Evolutionary conservation across 2,113 vertebrate species (phyloP).

Genomic region (Leucosticte australis): DNA sequence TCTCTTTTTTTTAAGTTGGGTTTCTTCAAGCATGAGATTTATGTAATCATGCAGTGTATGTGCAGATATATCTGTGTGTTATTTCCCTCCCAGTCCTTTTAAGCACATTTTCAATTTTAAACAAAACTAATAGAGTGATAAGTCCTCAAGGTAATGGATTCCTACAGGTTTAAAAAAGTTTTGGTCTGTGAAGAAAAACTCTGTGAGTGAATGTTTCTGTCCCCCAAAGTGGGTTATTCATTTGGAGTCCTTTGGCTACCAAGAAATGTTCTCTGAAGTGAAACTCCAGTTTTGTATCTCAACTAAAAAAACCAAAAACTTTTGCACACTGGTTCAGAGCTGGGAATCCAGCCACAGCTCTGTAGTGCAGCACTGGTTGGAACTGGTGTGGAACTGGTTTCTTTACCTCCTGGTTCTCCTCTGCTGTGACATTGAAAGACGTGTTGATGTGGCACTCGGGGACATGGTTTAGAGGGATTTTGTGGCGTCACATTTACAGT

Average conservation of each 20-base stretch:
- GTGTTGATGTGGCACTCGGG: not conserved
- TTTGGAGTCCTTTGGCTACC: not conserved
- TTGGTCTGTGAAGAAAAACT: not conserved
- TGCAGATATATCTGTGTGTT: accelerated
- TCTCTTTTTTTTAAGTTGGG: not conserved
- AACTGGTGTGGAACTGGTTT: not conserved
- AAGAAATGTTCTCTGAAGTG: not conserved
- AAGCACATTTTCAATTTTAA: not conserved
- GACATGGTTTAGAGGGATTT: not conserved
- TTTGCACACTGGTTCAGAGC: accelerated
- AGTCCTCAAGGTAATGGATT: not conserved
- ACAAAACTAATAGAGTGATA: not conserved
- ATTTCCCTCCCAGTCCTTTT: not conserved
- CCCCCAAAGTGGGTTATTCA: accelerated
- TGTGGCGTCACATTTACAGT: accelerated
- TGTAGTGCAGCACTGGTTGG: not conserved
- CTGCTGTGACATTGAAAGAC: accelerated
- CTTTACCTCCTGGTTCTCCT: not conserved
- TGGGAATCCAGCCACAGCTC: not conserved
- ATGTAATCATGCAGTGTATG: not conserved
- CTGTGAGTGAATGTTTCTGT: not conserved
- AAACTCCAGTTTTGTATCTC: not conserved
- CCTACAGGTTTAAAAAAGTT: not conserved
- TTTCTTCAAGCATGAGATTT: not conserved
- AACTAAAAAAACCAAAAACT: not conserved